Evolutionary conservation across 1,140 invertebrate species (phyloP).

Genomic region (Lordiphosa clarofinis): DNA sequence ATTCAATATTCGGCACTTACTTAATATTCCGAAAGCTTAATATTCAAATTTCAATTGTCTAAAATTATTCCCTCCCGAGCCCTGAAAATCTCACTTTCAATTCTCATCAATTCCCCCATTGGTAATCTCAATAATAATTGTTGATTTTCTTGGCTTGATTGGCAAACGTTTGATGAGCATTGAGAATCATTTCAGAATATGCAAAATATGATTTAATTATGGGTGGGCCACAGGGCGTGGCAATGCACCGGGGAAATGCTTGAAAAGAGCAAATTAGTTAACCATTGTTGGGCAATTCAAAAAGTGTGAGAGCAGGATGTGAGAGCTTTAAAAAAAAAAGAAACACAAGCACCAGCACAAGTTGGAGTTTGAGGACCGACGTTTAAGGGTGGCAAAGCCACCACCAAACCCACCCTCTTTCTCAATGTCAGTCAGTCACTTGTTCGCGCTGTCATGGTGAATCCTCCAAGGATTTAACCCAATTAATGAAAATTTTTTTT

Average conservation of each 20-base stretch:
- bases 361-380: conserved; percentile 11
- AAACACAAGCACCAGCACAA: conserved; percentile 18
- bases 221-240: conserved; percentile 29
- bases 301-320: conserved; percentile 3
- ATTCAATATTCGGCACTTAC: too few relatives aligned
- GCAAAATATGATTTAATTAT: conserved; percentile 77
- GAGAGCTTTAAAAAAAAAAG: conserved; percentile 15
- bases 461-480: conserved; percentile 76
- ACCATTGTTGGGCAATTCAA: conserved; percentile 66
- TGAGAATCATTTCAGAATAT: conserved; percentile 58
- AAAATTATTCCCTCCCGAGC: not conserved
- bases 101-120: conserved; percentile 19
- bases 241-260: conserved; percentile 65
- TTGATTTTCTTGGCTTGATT: conserved; percentile 53
- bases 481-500: conserved; percentile 69
- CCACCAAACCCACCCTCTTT: conserved; percentile 31
- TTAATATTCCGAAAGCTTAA: too few relatives aligned
- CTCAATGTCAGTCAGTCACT: conserved; percentile 41
- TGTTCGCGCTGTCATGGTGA: conserved; percentile 76
- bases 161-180: conserved; percentile 62
- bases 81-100: conserved; percentile 9
- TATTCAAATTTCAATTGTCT: too few relatives aligned
- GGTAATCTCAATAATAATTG: conserved; percentile 45
- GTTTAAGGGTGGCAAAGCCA: conserved; percentile 49
- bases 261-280: conserved; percentile 61